Conservation (phyloP, 2,113 vertebrate species). For the Promerops cafer region DNA sequence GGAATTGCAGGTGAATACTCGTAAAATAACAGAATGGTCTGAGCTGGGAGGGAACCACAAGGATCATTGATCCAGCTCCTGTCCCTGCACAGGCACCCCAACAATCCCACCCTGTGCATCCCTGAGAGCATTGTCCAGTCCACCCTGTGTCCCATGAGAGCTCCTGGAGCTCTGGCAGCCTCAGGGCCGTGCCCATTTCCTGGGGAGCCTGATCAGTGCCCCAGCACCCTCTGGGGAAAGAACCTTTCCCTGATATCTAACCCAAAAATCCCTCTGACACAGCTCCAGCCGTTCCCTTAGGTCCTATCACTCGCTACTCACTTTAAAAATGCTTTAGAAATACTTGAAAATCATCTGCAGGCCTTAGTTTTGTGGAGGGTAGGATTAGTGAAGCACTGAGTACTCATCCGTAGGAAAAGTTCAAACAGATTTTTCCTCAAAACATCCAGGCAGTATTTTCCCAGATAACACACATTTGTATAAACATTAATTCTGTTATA, state of each 20-base stretch:
- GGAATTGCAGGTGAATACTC: not conserved
- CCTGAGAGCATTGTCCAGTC: accelerated
- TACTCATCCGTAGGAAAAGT: not conserved
- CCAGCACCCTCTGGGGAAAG: not conserved
- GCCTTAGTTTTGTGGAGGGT: not conserved
- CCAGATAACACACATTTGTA: not conserved
- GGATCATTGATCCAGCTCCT: not conserved
- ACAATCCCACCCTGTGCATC: not conserved
- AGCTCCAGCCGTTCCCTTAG: not conserved
- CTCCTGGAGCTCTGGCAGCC: not conserved
- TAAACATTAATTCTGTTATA: not conserved
- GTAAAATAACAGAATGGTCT: not conserved
- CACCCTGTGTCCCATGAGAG: too few relatives aligned
- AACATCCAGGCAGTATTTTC: not conserved
- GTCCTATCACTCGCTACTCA: not conserved
- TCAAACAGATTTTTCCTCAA: not conserved
- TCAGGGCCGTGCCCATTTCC: accelerated
- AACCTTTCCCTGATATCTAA: not conserved
- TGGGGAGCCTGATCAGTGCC: not conserved
- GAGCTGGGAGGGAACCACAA: not conserved
- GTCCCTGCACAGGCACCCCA: not conserved
- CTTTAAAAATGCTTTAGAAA: not conserved
- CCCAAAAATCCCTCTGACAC: not conserved
- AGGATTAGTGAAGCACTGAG: not conserved
- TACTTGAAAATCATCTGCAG: not conserved